Evolutionary conservation across 2,797 vertebrate genomes (phyloP), one percentile per base, ranked within the genome.

Genomic region (Choloepus didactylus): DNA sequence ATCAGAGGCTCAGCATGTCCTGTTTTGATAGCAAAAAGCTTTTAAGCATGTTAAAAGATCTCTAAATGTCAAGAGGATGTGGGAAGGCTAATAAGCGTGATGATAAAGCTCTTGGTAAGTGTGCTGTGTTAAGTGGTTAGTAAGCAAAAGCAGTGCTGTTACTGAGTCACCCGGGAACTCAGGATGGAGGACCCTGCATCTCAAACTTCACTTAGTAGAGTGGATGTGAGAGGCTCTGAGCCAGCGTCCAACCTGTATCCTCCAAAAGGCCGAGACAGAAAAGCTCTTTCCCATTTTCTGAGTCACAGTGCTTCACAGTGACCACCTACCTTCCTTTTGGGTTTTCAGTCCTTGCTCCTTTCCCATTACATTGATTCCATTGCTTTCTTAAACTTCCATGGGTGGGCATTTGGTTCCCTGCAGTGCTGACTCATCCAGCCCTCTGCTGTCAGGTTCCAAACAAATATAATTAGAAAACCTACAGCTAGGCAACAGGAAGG

Each of bases 401-500:
- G 93, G 84, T 77, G 81, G 89, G 60, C 91, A 91, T 87, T 87
- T 46, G 35, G 82, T 88, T 94, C 88, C 83, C 94, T 91, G 67
- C 59, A 85, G 72, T 56, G 72, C 87, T 97, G 95, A 97, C 93
- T 96, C 97, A 98, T 9, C 59, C 77, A 44, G 76, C 93, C 86
- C 87, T 93, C 67, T 23, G 35, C 80, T 76, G 93, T 97, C 93
- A 95, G 85, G 94, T 92, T 95, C 70, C 76, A 89, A 96, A 77
- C 77, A 95, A 96, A 79, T 91, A 89, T 87, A 96, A 94, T 93
- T 95, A 96, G 96, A 88, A 95, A 95, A 91, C 77, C 84, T 87
- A 94, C 87, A 66, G 49, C 46, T n/a, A 83, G 93, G 85, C 96
- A 91, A 83, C 41, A 56, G 3, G 83, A 90, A 90, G 93, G 54